Base-by-base conservation (phyloP, 2,888 invertebrate genomes). In the Agrochola lychnidis region DNA sequence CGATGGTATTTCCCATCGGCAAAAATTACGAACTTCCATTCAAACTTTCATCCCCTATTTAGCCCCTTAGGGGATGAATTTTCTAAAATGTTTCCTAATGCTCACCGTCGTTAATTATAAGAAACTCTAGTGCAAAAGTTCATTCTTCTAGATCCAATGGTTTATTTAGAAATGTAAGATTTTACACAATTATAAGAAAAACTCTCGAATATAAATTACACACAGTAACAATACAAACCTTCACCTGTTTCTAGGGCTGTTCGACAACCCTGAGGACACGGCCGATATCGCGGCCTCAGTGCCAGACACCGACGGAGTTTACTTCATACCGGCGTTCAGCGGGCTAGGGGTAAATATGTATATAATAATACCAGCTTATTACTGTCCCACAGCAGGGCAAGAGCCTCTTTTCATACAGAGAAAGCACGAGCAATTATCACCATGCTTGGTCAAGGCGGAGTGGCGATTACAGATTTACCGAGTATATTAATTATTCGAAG, bases 291-390 rank as follows among this genome's bases (percentile, higher is more conserved):
- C 98, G 0, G 93, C 94, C 70, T 97, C 98, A 0, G 98, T 98
- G 0, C 91, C 97, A 0, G 97, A 98, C 91, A 97, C 98, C 2
- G 98, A 98, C 89, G 99, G 98, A 9, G 98, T 98, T 4, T 98
- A 97, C 93, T 99, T 99, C 93, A 97, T 99, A 87, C 99, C 99
- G 2, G 99, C 99, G 0, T 99, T 99, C 89, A 98, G 98, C 93
- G 99, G 99, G 56, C 95, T 99, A 72, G 98, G 99, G 93, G 99
- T 98, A 95, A 96, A 91, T 87, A 70, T 57, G 45, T 51, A 59
- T 30, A 7, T 51, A 57, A 2, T 56, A 45, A 57, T n/a, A 40
- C 36, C 19, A 40, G 10, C 10, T 0, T 53, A 10, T 68, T 68
- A 36, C 2, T n/a, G 16, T 51, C 30, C 7, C 14, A 36, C 19